These are phyloP conservation scores for Thomomys bottae DNA, from an alignment of 2,113 vertebrate species.

Conservation along the genomic window DNA sequence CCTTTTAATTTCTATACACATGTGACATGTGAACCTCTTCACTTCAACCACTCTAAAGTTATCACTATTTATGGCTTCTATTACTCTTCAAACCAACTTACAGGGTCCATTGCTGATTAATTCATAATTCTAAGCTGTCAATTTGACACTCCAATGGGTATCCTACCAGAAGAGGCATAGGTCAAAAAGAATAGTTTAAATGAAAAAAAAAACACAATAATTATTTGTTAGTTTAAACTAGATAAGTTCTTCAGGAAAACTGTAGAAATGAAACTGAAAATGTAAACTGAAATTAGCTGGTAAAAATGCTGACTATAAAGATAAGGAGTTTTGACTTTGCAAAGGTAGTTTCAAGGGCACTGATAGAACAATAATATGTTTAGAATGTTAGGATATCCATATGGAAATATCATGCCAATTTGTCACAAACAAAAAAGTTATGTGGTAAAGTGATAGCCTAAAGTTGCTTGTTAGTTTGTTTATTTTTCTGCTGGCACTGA, in stretches of 20 bases:
- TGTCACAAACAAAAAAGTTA: background rate
- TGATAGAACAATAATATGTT: background rate
- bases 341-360: background rate
- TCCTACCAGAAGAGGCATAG: background rate
- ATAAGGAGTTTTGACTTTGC: background rate
- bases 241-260: background rate
- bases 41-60: background rate
- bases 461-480: too few relatives aligned
- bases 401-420: background rate
- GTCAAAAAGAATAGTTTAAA: conserved; percentile 36
- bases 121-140: conserved; percentile 34
- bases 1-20: background rate
- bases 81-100: background rate
- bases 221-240: conserved; percentile 14
- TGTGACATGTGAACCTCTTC: background rate
- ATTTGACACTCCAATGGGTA: background rate
- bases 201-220: conserved; percentile 52
- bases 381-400: background rate
- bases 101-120: background rate
- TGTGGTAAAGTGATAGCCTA: background rate
- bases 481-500: too few relatives aligned
- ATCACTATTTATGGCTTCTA: background rate
- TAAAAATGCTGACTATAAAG: conserved; percentile 6
- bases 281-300: background rate
- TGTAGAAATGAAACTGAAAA: conserved; percentile 7